Evolutionary conservation across 2,888 invertebrate species (phyloP).

Genomic region (Malachius bipustulatus): DNA sequence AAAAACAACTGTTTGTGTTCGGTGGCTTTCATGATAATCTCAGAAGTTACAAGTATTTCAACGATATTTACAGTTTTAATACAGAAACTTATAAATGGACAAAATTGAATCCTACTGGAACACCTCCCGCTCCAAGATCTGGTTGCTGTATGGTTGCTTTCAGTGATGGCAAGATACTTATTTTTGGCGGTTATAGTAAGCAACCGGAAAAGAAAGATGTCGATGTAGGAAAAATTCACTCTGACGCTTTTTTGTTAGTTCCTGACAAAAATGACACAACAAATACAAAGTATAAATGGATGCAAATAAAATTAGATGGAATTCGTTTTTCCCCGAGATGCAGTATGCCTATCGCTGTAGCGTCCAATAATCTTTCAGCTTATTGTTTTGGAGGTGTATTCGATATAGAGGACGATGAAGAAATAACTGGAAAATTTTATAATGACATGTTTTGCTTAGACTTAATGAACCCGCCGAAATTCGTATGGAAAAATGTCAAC

Average conservation of each 20-base stretch:
- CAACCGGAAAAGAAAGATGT: slow-evolving; percentile 60
- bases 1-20: slow-evolving; percentile 72
- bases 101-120: slow-evolving; percentile 53
- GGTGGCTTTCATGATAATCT: slow-evolving; percentile 89
- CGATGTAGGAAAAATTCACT: slow-evolving; percentile 58
- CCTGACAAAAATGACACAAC: slow-evolving; percentile 50
- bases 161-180: slow-evolving; percentile 50
- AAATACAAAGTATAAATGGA: slow-evolving; percentile 61
- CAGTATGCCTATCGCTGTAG: slow-evolving; percentile 53
- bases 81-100: slow-evolving; percentile 69
- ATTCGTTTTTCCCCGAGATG: slow-evolving; percentile 51
- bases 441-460: slow-evolving; percentile 70
- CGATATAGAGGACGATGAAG: slow-evolving; percentile 72
- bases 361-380: slow-evolving; percentile 49
- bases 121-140: slow-evolving; percentile 64
- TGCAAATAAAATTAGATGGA: slow-evolving; percentile 52
- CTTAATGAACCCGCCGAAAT: slow-evolving; percentile 54
- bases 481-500: slow-evolving; percentile 58
- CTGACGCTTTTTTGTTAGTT: slow-evolving; percentile 55
- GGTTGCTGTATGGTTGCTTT: slow-evolving; percentile 63
- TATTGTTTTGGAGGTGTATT: slow-evolving; percentile 81
- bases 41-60: slow-evolving; percentile 76
- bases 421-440: slow-evolving; percentile 63
- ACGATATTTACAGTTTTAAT: slow-evolving; percentile 74
- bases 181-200: slow-evolving; percentile 71